Percentiles rank a stretch among this genome's conserved stretches.
Conservation (phyloP, 1,140 invertebrate genomes). For the Pantala flavescens region DNA sequence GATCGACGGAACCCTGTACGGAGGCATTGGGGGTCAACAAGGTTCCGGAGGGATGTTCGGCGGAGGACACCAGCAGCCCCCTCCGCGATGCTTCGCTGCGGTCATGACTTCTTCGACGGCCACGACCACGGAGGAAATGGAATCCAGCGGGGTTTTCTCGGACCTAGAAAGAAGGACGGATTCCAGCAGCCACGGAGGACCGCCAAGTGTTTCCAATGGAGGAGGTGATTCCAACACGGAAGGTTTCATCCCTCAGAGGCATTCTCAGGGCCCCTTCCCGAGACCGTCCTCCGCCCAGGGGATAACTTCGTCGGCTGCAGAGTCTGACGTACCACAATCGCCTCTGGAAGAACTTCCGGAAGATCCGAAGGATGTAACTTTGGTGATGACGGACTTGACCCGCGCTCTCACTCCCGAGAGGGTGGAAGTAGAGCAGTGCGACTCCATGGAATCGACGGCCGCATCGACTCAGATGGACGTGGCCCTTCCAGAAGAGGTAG, state of each 20-base stretch:
- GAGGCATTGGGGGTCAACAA: slow-evolving; percentile 37
- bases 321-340: not conserved
- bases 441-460: not conserved
- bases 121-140: slow-evolving; percentile 55
- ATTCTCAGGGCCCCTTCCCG: not conserved
- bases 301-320: not conserved
- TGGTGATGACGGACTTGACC: not conserved
- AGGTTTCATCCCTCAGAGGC: not conserved
- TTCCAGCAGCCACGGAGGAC: no score
- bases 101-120: slow-evolving; percentile 34
- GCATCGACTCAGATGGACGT: not conserved
- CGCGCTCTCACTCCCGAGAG: not conserved
- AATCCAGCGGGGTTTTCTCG: slow-evolving; percentile 74
- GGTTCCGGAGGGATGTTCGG: slow-evolving; percentile 23
- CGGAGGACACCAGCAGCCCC: not conserved
- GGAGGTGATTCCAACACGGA: no score
- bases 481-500: not conserved
- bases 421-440: not conserved
- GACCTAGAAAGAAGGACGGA: slow-evolving; percentile 53
- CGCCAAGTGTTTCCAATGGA: not conserved
- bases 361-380: not conserved
- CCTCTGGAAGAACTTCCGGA: not conserved
- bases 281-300: not conserved
- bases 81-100: not conserved
- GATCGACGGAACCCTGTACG: slow-evolving; percentile 73